phyloP scores from a whole-genome alignment of 1,140 invertebrate species.

The Neuroterus valhalla region DNA sequence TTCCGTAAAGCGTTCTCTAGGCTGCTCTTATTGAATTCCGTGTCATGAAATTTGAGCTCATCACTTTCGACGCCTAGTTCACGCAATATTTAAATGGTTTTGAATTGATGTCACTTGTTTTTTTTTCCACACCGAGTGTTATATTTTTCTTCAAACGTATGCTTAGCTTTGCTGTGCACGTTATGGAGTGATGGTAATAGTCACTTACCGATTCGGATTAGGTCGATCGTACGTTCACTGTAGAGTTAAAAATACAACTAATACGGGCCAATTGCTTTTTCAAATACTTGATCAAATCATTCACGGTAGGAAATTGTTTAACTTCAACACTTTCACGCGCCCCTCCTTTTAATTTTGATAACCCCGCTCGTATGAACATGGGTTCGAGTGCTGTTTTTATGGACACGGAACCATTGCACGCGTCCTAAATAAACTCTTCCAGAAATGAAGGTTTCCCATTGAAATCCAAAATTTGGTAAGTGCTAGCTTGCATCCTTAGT shows the following conservation, averaged over 20 bases:
- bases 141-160: too few species aligned
- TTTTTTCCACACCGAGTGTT: too few species aligned
- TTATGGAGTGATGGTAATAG: neutral
- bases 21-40: too few species aligned
- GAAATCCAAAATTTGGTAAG: neutral
- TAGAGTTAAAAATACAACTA: neutral
- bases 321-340: neutral
- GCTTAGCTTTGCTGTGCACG: too few species aligned
- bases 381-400: neutral
- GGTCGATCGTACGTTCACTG: neutral
- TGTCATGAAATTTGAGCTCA: too few species aligned
- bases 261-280: neutral
- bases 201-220: neutral
- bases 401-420: neutral
- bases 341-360: neutral
- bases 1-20: too few species aligned
- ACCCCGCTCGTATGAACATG: neutral
- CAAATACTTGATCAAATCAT: neutral
- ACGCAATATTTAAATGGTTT: too few species aligned
- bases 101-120: too few species aligned
- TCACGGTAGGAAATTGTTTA: neutral
- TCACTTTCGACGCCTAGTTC: too few species aligned
- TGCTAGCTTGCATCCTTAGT: neutral
- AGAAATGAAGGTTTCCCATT: neutral
- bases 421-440: neutral